Evolutionary conservation across 2,888 invertebrate genomes (phyloP).

Genomic region (Himalopsyche tibetana): DNA sequence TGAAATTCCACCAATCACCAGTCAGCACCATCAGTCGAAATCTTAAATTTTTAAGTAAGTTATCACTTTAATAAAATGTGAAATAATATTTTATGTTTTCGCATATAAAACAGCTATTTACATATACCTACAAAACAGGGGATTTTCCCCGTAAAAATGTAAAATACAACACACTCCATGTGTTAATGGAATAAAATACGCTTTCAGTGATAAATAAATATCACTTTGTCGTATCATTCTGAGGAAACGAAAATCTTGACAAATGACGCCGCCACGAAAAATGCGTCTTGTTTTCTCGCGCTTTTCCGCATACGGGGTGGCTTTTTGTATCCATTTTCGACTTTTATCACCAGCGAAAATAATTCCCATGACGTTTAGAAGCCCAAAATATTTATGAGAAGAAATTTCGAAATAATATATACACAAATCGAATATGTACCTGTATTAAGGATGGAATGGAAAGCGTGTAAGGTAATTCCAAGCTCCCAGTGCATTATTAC

Average conservation of each 20-base stretch:
- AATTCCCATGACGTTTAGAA: neutral
- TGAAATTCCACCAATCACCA: too few species aligned
- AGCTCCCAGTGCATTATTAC: too few species aligned
- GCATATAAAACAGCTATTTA: too few species aligned
- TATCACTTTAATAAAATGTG: too few species aligned
- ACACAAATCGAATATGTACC: too few species aligned
- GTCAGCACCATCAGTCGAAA: too few species aligned
- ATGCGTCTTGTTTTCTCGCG: constrained; percentile 40
- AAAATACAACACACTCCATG: constrained; percentile 5
- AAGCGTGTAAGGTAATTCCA: too few species aligned
- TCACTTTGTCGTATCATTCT: constrained; percentile 52
- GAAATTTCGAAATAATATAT: neutral
- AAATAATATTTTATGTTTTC: too few species aligned
- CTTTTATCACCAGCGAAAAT: constrained; percentile 50
- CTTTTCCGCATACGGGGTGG: constrained; percentile 49
- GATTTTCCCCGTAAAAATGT: constrained; percentile 32
- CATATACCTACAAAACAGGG: neutral
- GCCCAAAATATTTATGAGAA: neutral
- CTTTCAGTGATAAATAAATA: constrained; percentile 55
- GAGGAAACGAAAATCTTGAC: constrained; percentile 56
- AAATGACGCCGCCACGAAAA: constrained; percentile 55
- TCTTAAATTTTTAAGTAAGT: too few species aligned
- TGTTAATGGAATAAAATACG: constrained; percentile 53
- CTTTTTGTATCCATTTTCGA: constrained; percentile 58
- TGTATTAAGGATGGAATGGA: too few species aligned